These are phyloP conservation scores for Eulacestoma nigropectus DNA, from an alignment of 2,113 vertebrate species.

Conservation along the genomic window DNA sequence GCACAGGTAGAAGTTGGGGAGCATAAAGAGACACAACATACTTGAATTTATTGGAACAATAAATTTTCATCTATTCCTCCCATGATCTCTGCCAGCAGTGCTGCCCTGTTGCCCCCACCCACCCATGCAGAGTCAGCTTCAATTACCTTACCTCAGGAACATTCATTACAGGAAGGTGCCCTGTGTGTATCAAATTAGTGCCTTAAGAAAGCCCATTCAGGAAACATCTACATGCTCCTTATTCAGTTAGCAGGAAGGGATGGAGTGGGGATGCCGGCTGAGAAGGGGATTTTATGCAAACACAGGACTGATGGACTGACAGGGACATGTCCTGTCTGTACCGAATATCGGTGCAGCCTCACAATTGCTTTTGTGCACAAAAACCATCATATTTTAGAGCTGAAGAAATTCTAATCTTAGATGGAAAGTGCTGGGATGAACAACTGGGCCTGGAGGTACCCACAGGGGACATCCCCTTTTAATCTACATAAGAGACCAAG, in stretches of 20 bases:
- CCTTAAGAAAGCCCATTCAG: background rate
- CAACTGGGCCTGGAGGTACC: background rate
- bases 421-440: background rate
- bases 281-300: background rate
- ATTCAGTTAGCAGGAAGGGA: background rate
- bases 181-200: conserved; percentile 12
- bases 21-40: background rate
- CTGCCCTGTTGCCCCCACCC: background rate
- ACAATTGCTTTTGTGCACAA: background rate
- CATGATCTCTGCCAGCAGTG: background rate
- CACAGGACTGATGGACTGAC: background rate
- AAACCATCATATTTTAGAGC: background rate
- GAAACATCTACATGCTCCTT: background rate
- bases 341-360: background rate
- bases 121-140: background rate
- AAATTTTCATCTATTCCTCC: background rate
- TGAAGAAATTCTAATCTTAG: background rate
- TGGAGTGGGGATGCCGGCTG: background rate
- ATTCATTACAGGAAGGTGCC: background rate
- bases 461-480: background rate
- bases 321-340: background rate
- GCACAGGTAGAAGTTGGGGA: background rate
- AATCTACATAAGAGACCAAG: background rate
- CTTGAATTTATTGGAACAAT: background rate
- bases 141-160: background rate